Evolutionary conservation across 2,113 vertebrate genomes (phyloP).

Genomic region (Siphamia tubifer): DNA sequence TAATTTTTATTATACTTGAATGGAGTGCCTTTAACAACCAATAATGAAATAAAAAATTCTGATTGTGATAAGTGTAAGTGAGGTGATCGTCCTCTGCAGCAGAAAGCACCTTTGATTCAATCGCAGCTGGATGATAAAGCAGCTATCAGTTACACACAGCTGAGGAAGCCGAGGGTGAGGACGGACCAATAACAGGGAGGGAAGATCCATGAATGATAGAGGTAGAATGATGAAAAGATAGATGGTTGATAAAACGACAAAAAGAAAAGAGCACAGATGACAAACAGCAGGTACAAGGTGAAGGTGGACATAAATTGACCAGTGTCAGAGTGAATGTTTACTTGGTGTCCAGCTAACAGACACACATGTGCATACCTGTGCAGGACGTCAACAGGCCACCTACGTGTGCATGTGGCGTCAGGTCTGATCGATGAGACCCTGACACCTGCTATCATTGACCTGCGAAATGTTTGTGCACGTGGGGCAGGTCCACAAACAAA

Average conservation of each 20-base stretch:
- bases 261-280: neutral
- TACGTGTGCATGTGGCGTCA: constrained; percentile 7
- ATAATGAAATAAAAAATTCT: too few relatives aligned
- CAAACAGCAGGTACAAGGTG: neutral
- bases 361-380: neutral
- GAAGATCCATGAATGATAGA: neutral
- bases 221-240: neutral
- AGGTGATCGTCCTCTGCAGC: neutral
- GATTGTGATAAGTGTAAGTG: too few relatives aligned
- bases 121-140: constrained; percentile 60
- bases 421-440: constrained; percentile 36
- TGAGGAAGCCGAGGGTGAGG: neutral
- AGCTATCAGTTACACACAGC: constrained; percentile 61
- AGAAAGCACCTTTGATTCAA: constrained; percentile 68
- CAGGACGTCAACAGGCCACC: neutral
- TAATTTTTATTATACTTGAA: too few relatives aligned
- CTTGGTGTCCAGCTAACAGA: neutral
- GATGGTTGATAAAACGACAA: neutral
- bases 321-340: neutral
- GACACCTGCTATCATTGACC: constrained; percentile 44
- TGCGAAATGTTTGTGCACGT: constrained; percentile 5
- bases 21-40: too few relatives aligned
- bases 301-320: neutral
- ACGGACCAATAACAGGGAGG: neutral
- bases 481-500: constrained; percentile 34